phyloP scores from a whole-genome alignment of 2,113 vertebrate species.

The Elephantulus edwardii region DNA sequence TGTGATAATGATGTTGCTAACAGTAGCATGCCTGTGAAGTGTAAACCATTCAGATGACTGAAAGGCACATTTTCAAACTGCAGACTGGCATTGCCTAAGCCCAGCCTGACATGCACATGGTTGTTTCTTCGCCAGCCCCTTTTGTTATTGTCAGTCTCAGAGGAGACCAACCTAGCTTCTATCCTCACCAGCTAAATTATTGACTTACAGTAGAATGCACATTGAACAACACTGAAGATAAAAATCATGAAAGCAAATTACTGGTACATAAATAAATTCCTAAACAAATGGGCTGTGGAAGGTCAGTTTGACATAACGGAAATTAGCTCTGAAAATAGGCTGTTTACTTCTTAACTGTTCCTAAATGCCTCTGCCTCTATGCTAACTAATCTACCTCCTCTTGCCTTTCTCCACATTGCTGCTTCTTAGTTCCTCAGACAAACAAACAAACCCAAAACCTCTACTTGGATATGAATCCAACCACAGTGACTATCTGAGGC shows the following conservation, averaged over 20 bases:
- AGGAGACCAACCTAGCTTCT: background rate
- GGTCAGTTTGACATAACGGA: background rate
- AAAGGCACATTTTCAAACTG: background rate
- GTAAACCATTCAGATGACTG: background rate
- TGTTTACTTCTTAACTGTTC: background rate
- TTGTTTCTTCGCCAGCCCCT: background rate
- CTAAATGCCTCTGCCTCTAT: background rate
- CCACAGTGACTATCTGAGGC: no score
- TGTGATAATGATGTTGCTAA: background rate
- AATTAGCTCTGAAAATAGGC: background rate
- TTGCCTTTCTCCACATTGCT: background rate
- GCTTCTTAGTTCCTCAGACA: background rate
- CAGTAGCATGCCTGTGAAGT: background rate
- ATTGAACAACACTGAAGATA: constrained; percentile 15
- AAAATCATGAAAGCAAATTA: constrained; percentile 2
- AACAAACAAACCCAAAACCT: no score
- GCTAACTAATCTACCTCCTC: background rate
- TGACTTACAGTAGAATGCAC: background rate
- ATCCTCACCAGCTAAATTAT: background rate
- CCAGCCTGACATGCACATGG: background rate
- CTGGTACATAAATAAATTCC: background rate
- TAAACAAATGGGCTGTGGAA: background rate
- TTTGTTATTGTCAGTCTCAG: constrained; percentile 8
- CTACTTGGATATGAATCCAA: no score
- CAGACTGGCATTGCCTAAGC: background rate